These are phyloP conservation scores for Cryptomyrus ogoouensis DNA, from an alignment of 2,113 vertebrate genomes.

Conservation along the genomic window DNA sequence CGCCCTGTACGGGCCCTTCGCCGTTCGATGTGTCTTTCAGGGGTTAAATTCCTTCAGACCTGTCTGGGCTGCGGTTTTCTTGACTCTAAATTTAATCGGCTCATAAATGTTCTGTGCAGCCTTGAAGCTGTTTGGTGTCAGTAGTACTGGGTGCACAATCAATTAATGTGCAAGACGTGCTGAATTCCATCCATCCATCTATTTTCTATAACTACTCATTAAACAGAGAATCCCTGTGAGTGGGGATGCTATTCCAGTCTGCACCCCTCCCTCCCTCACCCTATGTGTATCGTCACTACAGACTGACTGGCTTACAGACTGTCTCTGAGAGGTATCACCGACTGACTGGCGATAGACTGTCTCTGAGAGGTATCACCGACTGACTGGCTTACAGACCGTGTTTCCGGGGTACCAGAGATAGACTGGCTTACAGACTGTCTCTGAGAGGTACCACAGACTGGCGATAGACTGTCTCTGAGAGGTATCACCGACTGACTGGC, in stretches of 20 bases:
- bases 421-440: too few species aligned
- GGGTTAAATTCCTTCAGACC: neutral
- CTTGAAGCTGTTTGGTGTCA: neutral
- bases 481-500: too few species aligned
- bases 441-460: too few species aligned
- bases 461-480: too few species aligned
- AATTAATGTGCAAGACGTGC: neutral
- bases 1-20: neutral
- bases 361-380: neutral
- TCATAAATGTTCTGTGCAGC: neutral
- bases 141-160: neutral
- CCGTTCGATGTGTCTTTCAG: neutral
- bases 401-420: too few species aligned
- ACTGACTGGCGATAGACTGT: too few species aligned
- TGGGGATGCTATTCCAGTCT: neutral
- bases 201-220: neutral
- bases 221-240: neutral
- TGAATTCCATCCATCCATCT: neutral
- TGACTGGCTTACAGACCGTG: neutral
- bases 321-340: neutral
- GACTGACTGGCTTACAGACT: neutral
- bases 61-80: neutral
- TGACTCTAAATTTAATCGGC: neutral
- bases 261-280: neutral
- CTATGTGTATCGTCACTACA: neutral